Conservation (phyloP, 2,797 vertebrate genomes). For the Rhinophrynus dorsalis region DNA sequence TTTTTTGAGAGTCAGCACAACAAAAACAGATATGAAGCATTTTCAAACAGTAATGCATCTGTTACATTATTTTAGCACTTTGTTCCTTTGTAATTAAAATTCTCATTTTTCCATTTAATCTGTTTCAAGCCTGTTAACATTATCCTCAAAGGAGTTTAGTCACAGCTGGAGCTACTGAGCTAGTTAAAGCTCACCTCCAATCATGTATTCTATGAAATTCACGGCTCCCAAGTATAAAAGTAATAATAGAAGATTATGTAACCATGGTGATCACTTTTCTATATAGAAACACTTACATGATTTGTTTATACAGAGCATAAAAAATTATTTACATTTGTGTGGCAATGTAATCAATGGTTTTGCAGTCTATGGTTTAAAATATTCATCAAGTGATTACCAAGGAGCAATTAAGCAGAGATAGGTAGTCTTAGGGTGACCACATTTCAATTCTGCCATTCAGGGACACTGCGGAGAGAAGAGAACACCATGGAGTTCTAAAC, state of each 20-base stretch:
- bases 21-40: background rate
- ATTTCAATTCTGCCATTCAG: too few species aligned
- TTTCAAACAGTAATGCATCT: background rate
- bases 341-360: conserved; percentile 35
- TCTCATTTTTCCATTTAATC: conserved; percentile 11
- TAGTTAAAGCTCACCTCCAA: conserved; percentile 18
- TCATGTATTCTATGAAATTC: background rate
- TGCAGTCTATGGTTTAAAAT: conserved; percentile 20
- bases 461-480: too few species aligned
- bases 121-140: conserved; percentile 16
- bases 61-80: background rate
- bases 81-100: conserved; percentile 13
- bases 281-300: background rate
- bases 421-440: too few species aligned
- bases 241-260: background rate
- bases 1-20: too few species aligned
- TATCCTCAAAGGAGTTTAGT: conserved; percentile 6
- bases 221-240: background rate
- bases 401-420: background rate
- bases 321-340: conserved; percentile 10
- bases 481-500: too few species aligned
- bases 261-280: background rate
- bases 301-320: background rate
- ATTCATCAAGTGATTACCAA: conserved; percentile 22
- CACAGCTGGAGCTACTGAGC: conserved; percentile 2